Evolutionary conservation across 2,113 vertebrate species (phyloP).

Genomic region (Dinomys branickii): DNA sequence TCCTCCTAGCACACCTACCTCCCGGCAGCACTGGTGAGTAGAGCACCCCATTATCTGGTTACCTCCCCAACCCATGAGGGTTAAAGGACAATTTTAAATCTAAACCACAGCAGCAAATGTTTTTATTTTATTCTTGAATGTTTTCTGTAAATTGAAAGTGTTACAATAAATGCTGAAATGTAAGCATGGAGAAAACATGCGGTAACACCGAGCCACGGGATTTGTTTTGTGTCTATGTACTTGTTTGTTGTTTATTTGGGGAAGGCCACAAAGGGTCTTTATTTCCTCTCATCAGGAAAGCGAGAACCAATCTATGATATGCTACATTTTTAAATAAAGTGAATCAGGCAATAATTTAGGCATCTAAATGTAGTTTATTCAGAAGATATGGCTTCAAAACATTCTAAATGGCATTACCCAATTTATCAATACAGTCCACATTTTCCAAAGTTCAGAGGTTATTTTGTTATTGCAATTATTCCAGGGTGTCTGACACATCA

Average conservation of each 20-base stretch:
- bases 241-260: neutral
- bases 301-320: neutral
- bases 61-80: neutral
- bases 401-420: neutral
- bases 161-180: neutral
- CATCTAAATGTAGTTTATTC: neutral
- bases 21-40: neutral
- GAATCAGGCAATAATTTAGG: neutral
- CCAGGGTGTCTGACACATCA: neutral
- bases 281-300: neutral
- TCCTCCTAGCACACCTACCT: neutral
- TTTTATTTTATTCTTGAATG: neutral
- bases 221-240: neutral
- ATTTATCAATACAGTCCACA: neutral
- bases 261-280: neutral
- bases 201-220: neutral
- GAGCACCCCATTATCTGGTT: neutral
- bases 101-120: neutral
- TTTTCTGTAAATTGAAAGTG: neutral
- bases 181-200: neutral
- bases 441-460: neutral
- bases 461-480: neutral
- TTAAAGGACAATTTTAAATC: neutral
- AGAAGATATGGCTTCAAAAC: neutral
- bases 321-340: neutral